A percentile compares a stretch with the other conserved stretches of the same genome.
Evolutionary conservation across 2,888 invertebrate species (phyloP).

Genomic region (Pediacus dermestoides): DNA sequence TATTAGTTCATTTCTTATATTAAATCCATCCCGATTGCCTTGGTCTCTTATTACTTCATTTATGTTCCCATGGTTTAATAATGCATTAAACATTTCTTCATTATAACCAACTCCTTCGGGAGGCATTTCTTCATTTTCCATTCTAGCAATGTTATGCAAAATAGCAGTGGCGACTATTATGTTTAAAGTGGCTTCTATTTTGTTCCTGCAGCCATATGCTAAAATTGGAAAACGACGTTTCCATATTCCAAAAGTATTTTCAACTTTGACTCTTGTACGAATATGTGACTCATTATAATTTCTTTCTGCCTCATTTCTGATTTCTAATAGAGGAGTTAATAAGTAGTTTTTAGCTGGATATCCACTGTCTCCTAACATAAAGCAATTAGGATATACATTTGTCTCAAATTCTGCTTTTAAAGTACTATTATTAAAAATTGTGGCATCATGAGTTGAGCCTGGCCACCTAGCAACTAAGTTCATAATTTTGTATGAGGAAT

Average conservation of each 20-base stretch:
- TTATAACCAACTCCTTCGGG: not conserved
- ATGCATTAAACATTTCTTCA: not conserved
- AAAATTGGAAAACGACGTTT: constrained; percentile 22
- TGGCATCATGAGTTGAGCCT: constrained; percentile 4
- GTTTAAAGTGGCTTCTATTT: constrained; percentile 6
- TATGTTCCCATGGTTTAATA: not conserved
- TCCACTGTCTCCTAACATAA: constrained; percentile 7
- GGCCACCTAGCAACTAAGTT: constrained; percentile 12
- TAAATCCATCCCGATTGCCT: not conserved
- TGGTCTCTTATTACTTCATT: not conserved
- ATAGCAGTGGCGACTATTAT: constrained; percentile 1
- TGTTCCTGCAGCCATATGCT: constrained; percentile 10
- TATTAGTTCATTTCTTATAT: not conserved
- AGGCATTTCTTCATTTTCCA: not conserved
- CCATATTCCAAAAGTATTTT: constrained; percentile 19
- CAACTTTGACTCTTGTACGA: constrained; percentile 17
- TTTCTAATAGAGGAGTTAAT: constrained; percentile 20
- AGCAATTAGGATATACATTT: constrained; percentile 1
- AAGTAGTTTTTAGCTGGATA: constrained; percentile 13
- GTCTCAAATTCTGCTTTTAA: constrained; percentile 5
- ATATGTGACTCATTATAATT: constrained; percentile 20
- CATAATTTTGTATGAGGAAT: constrained; percentile 20
- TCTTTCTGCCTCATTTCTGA: constrained; percentile 13
- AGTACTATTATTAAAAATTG: constrained; percentile 6
- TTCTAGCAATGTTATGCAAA: constrained; percentile 1